Conservation (phyloP, 2,113 vertebrate species). For the Amazona guildingii region DNA sequence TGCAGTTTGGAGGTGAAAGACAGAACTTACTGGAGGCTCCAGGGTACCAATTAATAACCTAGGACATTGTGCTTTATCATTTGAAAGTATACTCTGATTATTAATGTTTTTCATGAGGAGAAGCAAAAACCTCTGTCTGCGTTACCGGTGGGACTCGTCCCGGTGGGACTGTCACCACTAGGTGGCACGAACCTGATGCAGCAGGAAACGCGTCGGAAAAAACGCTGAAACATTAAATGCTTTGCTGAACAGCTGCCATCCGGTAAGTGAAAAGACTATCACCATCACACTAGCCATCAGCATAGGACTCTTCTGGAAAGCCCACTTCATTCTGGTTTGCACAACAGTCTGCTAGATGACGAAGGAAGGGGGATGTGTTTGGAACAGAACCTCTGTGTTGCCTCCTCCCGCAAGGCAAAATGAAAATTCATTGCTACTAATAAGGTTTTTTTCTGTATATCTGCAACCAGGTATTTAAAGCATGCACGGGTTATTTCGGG, state of each 20-base stretch:
- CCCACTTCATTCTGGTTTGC: background rate
- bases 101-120: background rate
- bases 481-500: background rate
- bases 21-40: background rate
- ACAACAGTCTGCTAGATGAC: background rate
- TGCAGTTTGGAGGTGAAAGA: background rate
- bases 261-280: background rate
- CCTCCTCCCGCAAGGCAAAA: background rate
- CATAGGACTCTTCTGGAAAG: background rate
- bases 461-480: background rate
- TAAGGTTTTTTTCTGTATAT: background rate
- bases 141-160: background rate
- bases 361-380: background rate
- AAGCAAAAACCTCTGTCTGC: background rate
- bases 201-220: background rate
- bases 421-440: background rate
- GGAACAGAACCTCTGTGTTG: background rate
- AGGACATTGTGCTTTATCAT: background rate
- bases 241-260: background rate
- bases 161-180: constrained; percentile 60
- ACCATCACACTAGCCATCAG: background rate
- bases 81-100: background rate
- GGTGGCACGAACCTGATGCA: constrained; percentile 76
- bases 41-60: background rate
- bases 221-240: background rate